A percentile compares a stretch with the other conserved stretches of the same genome.
These are phyloP conservation scores for Speoplatyrhinus poulsoni DNA, from an alignment of 2,113 vertebrate genomes.

Conservation along the genomic window DNA sequence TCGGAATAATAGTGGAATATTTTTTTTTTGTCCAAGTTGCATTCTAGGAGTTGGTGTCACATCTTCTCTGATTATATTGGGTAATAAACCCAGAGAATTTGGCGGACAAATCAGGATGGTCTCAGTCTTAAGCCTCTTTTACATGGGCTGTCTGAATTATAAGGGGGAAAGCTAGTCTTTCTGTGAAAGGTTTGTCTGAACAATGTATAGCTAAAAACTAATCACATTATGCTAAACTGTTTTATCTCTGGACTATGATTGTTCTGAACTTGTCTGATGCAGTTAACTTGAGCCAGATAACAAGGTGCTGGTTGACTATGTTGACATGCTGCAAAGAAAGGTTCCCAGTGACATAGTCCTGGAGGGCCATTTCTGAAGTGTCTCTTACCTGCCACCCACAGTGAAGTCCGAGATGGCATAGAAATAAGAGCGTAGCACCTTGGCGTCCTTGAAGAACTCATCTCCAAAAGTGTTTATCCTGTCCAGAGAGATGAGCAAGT, in stretches of 20 bases:
- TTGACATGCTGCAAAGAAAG: conserved; percentile 7
- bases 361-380: conserved; percentile 4
- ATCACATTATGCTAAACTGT: no score
- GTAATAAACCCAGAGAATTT: conserved; percentile 53
- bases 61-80: conserved; percentile 63
- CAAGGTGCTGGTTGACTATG: conserved; percentile 2
- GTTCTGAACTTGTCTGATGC: not conserved
- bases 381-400: conserved; percentile 88
- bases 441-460: conserved; percentile 92
- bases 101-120: conserved; percentile 26
- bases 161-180: no score
- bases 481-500: conserved; percentile 90
- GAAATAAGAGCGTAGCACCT: conserved; percentile 91
- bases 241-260: no score
- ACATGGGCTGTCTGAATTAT: not conserved
- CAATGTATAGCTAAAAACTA: no score
- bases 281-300: not conserved
- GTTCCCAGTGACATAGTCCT: conserved; percentile 8
- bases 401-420: conserved; percentile 94
- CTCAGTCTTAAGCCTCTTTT: conserved; percentile 21
- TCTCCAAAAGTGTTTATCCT: conserved; percentile 95
- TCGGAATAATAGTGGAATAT: no score
- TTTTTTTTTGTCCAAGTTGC: conserved; percentile 18
- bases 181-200: no score
- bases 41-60: conserved; percentile 40